Base-by-base conservation (phyloP, 1,140 invertebrate species). In the Sweltsa coloradensis region DNA sequence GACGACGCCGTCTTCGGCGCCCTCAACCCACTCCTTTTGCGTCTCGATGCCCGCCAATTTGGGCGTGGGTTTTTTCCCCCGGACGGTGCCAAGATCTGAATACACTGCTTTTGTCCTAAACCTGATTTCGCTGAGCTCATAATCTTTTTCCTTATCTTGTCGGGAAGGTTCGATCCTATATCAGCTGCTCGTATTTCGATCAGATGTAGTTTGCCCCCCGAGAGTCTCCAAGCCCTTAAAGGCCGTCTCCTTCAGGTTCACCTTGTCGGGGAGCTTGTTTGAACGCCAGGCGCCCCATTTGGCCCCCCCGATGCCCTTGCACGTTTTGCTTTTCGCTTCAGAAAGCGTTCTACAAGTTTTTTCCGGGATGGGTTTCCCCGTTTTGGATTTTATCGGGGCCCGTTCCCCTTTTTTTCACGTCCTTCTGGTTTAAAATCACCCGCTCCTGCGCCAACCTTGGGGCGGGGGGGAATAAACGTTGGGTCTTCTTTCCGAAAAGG, bases 141-240 rank as follows among this genome's bases (percentile, higher is more conserved):
- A 55, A 41, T 63, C 59, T 27, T 57, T 45, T 45, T 64, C 61
- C 41, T 64, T 18, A 63, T 64, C 61, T 45, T 34, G 5, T 26
- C 41, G 3, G 27, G 9, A 9, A 25, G 39, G 22, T 11, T 45
- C 41, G 47, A 34, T 45, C 45, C 41, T 49, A 40, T 34, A 37
- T 16, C n/a, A 49, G 47, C 29, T 45, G 41, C 22, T 43, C 31
- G 16, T 49, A 49, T 14, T n/a, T 49, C 26, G 14, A 34, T 18
- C n/a, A 49, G 13, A 11, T 49, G 29, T 11, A 24, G 39, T 9
- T 18, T 34, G 18, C 26, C 41, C n/a, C 16, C 41, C 40, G n/a
- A 34, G 13, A 4, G 23, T 37, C 22, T 49, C 47, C 19, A 49
- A 16, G 2, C 5, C 16, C 11, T 24, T n/a, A 13, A 44, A 36